Conservation (phyloP, 2,797 vertebrate species). For the Scarus forsteni region DNA sequence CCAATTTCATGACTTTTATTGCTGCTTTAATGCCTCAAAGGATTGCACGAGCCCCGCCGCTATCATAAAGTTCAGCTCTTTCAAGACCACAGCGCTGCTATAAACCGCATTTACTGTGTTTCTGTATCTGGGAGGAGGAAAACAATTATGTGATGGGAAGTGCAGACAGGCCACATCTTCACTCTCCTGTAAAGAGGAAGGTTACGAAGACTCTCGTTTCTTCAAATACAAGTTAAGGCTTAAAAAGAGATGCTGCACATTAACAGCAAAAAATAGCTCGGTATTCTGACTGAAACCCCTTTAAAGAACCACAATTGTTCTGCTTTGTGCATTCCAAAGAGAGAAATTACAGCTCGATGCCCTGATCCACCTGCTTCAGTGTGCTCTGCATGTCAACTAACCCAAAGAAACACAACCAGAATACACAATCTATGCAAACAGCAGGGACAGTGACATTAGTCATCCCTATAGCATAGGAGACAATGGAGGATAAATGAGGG, state of each 20-base stretch:
- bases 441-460: slow-evolving; percentile 18
- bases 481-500: slow-evolving; percentile 13
- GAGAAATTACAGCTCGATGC: slow-evolving; percentile 63
- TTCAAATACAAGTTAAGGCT: slow-evolving; percentile 5
- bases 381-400: slow-evolving; percentile 69
- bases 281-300: neutral
- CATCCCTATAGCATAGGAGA: slow-evolving; percentile 34
- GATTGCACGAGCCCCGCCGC: neutral
- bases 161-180: slow-evolving; percentile 19
- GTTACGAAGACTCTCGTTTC: slow-evolving; percentile 18
- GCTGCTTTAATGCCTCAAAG: neutral
- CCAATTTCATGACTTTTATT: slow-evolving; percentile 1
- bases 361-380: slow-evolving; percentile 61
- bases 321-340: slow-evolving; percentile 37
- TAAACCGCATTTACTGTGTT: neutral
- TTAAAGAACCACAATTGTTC: too few species aligned
- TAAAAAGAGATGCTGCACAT: neutral
- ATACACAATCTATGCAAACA: slow-evolving; percentile 66
- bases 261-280: slow-evolving; percentile 11
- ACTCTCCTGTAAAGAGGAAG: slow-evolving; percentile 17
- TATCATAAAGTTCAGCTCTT: neutral
- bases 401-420: slow-evolving; percentile 51
- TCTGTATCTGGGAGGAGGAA: slow-evolving; percentile 8
- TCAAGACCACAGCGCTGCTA: neutral
- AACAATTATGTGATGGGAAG: slow-evolving; percentile 13